A percentile compares a stretch with the other conserved stretches of the same genome.
These are phyloP conservation scores for Neodontobutis hainanensis DNA, from an alignment of 2,113 vertebrate species.

Conservation along the genomic window DNA sequence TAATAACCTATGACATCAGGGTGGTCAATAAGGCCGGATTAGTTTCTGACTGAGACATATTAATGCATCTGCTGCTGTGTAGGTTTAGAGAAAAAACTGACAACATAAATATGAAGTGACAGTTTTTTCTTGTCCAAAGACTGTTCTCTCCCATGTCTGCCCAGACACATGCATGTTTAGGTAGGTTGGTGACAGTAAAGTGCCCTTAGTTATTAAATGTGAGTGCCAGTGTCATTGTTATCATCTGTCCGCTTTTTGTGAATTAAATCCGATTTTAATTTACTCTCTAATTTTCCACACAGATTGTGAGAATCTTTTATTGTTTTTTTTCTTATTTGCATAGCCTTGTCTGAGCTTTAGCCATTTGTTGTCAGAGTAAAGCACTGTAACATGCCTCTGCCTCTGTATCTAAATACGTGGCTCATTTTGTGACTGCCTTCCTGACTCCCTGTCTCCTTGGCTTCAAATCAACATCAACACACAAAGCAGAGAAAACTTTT, in stretches of 20 bases:
- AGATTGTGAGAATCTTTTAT: too few relatives aligned
- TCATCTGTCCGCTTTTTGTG: too few relatives aligned
- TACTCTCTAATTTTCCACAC: too few relatives aligned
- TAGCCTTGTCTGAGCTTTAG: not conserved
- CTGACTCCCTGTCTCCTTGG: slow-evolving; percentile 15
- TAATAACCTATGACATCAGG: slow-evolving; percentile 3
- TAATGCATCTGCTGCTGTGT: not conserved
- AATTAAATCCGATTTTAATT: too few relatives aligned
- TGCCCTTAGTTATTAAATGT: too few relatives aligned
- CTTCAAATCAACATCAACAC: slow-evolving; percentile 38
- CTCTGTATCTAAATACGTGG: not conserved
- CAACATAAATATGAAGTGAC: not conserved
- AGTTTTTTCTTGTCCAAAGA: not conserved
- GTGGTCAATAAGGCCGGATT: not conserved
- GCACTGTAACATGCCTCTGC: not conserved
- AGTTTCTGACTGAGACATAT: slow-evolving; percentile 6
- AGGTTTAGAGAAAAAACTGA: too few relatives aligned
- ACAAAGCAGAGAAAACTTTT: not conserved
- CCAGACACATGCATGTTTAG: too few relatives aligned
- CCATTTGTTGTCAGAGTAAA: not conserved
- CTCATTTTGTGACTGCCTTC: slow-evolving; percentile 30
- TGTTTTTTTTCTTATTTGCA: too few relatives aligned
- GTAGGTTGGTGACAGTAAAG: too few relatives aligned
- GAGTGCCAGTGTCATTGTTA: too few relatives aligned
- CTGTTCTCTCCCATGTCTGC: too few relatives aligned